These are phyloP conservation scores for Okamejei kenojei DNA, from an alignment of 2,797 vertebrate genomes.

Conservation along the genomic window DNA sequence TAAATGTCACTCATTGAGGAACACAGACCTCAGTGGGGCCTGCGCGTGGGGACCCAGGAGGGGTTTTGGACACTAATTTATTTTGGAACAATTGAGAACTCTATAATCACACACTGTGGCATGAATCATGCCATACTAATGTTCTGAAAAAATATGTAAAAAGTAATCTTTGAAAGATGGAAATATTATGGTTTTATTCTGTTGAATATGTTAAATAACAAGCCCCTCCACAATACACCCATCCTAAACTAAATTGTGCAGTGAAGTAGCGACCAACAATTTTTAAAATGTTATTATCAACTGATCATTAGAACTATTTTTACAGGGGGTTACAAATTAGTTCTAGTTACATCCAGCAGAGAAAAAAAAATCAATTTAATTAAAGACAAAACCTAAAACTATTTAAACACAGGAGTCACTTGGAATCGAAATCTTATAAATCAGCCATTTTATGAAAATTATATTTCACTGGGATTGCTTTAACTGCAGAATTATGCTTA, in stretches of 20 bases:
- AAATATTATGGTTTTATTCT: background rate
- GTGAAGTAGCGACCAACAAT: background rate
- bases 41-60: background rate
- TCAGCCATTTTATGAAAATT: background rate
- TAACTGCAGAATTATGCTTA: background rate
- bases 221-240: background rate
- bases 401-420: background rate
- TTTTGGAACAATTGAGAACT: background rate
- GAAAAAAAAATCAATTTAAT: background rate
- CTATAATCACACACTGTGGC: background rate
- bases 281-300: conserved; percentile 14
- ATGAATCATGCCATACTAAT: background rate
- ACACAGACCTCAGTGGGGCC: background rate
- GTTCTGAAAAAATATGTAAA: background rate
- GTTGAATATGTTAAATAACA: background rate
- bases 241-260: background rate
- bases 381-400: background rate
- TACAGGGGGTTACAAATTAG: background rate
- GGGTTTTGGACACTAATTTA: background rate
- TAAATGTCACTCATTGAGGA: background rate
- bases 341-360: background rate
- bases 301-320: background rate
- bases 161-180: background rate
- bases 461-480: background rate
- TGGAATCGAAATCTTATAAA: background rate